Conservation (phyloP, 1,140 invertebrate genomes). For the Lepidurus arcticus region DNA sequence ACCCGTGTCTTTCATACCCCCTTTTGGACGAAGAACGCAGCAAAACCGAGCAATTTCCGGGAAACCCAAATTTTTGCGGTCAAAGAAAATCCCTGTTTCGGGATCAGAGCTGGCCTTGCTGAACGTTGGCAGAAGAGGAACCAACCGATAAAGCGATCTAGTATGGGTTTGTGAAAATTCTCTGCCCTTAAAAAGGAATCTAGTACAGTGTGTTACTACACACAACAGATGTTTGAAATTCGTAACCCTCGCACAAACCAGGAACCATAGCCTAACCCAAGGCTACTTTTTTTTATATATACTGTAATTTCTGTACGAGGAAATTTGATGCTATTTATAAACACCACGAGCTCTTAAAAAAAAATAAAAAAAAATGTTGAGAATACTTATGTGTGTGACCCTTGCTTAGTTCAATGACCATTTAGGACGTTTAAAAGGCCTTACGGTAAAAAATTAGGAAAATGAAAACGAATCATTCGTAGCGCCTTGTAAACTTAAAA, state of each 20-base stretch:
- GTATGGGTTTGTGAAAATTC: neutral
- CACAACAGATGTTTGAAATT: constrained; percentile 12
- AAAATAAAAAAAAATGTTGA: too few species aligned
- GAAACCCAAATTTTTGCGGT: constrained; percentile 21
- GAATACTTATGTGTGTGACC: too few species aligned
- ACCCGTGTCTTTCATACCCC: neutral
- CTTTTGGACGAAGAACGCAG: neutral
- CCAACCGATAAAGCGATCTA: neutral
- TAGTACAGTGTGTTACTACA: neutral
- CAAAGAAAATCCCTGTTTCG: constrained; percentile 6
- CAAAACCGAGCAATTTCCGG: neutral
- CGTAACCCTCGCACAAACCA: neutral
- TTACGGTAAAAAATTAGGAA: too few species aligned
- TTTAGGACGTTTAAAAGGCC: too few species aligned
- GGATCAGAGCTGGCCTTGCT: neutral
- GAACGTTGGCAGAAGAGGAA: neutral
- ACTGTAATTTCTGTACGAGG: neutral
- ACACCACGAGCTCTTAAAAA: too few species aligned
- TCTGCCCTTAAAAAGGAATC: neutral
- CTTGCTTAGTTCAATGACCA: too few species aligned
- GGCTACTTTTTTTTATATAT: neutral
- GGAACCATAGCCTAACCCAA: neutral
- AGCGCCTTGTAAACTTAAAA: neutral
- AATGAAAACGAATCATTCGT: too few species aligned
- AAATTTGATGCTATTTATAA: neutral